A percentile compares a stretch with the other conserved stretches of the same genome.
Conservation (phyloP, 2,113 vertebrate species). For the Phyllopteryx taeniolatus region DNA sequence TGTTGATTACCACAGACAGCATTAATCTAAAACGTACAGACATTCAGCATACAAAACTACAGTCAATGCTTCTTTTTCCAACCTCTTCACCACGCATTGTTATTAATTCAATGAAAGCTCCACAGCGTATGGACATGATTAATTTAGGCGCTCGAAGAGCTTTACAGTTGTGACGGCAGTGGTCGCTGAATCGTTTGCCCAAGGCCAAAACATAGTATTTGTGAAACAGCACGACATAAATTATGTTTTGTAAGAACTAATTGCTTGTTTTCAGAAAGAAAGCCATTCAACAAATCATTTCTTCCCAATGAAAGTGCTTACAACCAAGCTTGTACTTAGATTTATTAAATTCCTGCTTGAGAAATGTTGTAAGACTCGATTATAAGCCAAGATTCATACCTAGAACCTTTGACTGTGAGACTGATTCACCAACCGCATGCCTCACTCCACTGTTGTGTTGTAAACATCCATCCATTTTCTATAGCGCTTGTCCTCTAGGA, state of each 20-base stretch:
- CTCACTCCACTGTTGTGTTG: too few relatives aligned
- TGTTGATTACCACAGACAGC: too few relatives aligned
- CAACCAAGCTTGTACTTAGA: background rate
- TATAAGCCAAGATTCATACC: background rate
- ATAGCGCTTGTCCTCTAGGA: too few relatives aligned
- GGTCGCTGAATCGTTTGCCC: background rate
- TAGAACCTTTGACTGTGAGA: too few relatives aligned
- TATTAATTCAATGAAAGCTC: slow-evolving; percentile 1
- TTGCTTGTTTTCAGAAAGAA: background rate
- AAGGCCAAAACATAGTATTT: background rate
- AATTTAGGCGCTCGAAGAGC: background rate
- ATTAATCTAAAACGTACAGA: background rate
- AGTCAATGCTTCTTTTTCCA: background rate
- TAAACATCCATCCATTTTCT: too few relatives aligned
- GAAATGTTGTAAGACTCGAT: background rate
- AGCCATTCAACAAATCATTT: background rate
- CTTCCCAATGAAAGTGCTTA: background rate
- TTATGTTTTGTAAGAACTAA: background rate
- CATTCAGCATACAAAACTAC: background rate
- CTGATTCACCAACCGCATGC: too few relatives aligned
- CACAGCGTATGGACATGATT: background rate
- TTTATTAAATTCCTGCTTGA: background rate
- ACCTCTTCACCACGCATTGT: background rate
- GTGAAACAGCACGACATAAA: background rate
- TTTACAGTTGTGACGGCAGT: background rate